phyloP scores from a whole-genome alignment of 2,888 invertebrate genomes.

The Achlya flavicornis region DNA sequence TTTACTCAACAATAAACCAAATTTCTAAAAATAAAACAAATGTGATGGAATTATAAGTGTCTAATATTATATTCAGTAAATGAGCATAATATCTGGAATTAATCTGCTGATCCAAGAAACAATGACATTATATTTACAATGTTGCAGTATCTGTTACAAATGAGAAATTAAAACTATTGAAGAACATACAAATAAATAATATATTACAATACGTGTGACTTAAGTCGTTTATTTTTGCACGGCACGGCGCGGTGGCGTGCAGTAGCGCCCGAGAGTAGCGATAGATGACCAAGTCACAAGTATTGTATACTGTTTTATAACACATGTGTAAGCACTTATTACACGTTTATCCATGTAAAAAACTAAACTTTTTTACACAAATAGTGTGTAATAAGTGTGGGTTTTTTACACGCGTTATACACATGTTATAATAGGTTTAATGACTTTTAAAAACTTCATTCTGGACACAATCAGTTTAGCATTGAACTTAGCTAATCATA shows the following conservation, averaged over 20 bases:
- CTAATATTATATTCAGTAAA: slow-evolving; percentile 61
- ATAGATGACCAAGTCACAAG: no score
- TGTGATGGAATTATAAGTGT: slow-evolving; percentile 48
- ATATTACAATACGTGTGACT: no score
- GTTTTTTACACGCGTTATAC: no score
- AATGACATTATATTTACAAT: slow-evolving; percentile 36
- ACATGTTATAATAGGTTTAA: background rate
- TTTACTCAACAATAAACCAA: slow-evolving; percentile 23
- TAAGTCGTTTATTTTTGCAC: no score
- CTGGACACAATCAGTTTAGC: background rate
- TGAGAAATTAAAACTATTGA: slow-evolving; percentile 3
- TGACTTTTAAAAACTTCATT: slow-evolving; percentile 1
- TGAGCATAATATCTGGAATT: slow-evolving; percentile 65
- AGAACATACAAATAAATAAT: no score
- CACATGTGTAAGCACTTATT: no score
- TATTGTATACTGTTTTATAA: no score
- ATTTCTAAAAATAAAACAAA: slow-evolving; percentile 47
- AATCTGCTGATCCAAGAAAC: slow-evolving; percentile 42
- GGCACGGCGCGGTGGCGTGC: no score
- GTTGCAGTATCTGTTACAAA: slow-evolving; percentile 13
- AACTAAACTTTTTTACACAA: no score
- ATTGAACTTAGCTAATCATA: background rate
- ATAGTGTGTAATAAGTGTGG: no score
- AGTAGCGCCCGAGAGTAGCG: no score
- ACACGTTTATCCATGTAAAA: no score